Conservation (phyloP, 2,888 invertebrate species). For the Pseudococcus viburni region DNA sequence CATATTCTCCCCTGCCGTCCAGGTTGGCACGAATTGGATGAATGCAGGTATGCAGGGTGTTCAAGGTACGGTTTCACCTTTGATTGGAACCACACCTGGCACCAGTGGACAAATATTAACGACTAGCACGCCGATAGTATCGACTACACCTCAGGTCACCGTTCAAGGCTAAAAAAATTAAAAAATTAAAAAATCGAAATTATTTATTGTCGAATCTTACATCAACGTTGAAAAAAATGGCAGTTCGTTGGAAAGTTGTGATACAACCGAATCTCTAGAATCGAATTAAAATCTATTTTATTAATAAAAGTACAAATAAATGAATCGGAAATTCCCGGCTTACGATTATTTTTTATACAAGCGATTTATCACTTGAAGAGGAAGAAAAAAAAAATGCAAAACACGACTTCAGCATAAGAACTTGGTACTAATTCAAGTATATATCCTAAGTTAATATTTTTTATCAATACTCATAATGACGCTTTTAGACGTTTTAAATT, state of each 20-base stretch:
- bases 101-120: not conserved
- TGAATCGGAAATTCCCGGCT: not conserved
- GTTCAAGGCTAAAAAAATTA: not conserved
- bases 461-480: not conserved
- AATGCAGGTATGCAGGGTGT: constrained; percentile 20
- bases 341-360: not conserved
- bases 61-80: constrained; percentile 18
- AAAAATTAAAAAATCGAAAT: not conserved
- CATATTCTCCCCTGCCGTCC: not conserved
- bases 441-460: not conserved
- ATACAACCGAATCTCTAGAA: not conserved
- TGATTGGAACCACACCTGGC: not conserved
- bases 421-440: not conserved
- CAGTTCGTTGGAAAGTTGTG: constrained; percentile 13
- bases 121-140: not conserved
- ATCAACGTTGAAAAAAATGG: constrained; percentile 19
- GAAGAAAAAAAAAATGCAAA: not conserved
- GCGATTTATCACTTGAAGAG: not conserved
- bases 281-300: not conserved
- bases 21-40: not conserved
- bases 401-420: not conserved
- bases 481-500: not conserved
- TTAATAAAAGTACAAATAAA: constrained; percentile 1
- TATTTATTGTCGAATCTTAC: constrained; percentile 16
- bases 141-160: not conserved